These are phyloP conservation scores for Rhyacophila evoluta DNA, from an alignment of 2,888 invertebrate genomes.

Conservation along the genomic window DNA sequence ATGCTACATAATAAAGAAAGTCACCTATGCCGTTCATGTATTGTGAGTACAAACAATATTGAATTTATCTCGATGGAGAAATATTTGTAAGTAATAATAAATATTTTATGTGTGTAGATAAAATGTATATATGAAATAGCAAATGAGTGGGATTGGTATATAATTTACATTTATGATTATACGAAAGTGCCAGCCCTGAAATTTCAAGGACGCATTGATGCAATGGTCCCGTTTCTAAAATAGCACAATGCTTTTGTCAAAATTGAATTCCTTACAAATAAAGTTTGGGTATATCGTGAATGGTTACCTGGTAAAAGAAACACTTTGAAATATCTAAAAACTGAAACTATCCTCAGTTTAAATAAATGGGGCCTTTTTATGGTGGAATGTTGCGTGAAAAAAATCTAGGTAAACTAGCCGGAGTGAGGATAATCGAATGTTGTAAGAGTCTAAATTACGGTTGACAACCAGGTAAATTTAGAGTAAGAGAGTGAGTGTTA, in stretches of 20 bases:
- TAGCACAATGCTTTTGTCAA: slow-evolving; percentile 34
- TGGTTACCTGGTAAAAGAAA: neutral
- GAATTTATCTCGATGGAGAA: too few species aligned
- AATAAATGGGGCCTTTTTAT: slow-evolving; percentile 19
- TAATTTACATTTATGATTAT: too few species aligned
- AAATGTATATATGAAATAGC: too few species aligned
- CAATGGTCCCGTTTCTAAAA: slow-evolving; percentile 34
- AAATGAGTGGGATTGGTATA: too few species aligned
- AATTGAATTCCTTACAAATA: slow-evolving; percentile 38
- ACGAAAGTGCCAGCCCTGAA: slow-evolving; percentile 25
- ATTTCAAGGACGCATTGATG: slow-evolving; percentile 38
- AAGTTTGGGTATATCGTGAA: slow-evolving; percentile 20
- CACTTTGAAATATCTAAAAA: neutral
- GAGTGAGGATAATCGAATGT: neutral
- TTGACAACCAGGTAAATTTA: slow-evolving; percentile 2
- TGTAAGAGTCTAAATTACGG: neutral
- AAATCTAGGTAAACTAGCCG: neutral
- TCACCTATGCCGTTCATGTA: too few species aligned
- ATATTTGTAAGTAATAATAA: too few species aligned
- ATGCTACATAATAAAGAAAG: too few species aligned
- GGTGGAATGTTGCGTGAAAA: slow-evolving; percentile 15
- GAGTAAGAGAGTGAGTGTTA: too few species aligned
- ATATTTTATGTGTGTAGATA: too few species aligned
- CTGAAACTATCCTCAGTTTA: slow-evolving; percentile 22
- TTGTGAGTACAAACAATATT: too few species aligned